Evolutionary conservation across 2,888 invertebrate species (phyloP).

Genomic region (Sepioteuthis lessoniana): DNA sequence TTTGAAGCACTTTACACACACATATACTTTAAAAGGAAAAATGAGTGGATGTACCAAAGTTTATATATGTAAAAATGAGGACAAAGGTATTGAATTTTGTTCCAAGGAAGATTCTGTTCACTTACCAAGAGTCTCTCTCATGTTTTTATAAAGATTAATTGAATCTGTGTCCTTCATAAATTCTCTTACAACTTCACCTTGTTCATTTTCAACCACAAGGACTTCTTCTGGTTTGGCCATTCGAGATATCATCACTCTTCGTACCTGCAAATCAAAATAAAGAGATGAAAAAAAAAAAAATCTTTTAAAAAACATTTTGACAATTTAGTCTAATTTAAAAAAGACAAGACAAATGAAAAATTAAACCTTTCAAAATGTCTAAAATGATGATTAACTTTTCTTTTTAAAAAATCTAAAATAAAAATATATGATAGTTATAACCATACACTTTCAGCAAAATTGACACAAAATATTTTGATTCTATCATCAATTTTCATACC

Average conservation of each 20-base stretch:
- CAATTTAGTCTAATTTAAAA: neutral
- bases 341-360: neutral
- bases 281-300: neutral
- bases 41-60: no score
- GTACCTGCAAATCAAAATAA: conserved; percentile 78
- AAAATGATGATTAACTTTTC: neutral
- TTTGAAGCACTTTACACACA: no score
- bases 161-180: conserved; percentile 99
- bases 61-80: no score
- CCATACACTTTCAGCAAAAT: no score
- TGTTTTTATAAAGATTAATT: conserved; percentile 98
- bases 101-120: neutral
- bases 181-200: conserved; percentile 98
- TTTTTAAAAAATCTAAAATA: no score
- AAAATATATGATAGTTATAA: no score
- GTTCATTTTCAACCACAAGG: conserved; percentile 98
- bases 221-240: conserved; percentile 99
- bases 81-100: no score
- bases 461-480: no score
- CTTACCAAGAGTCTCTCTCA: conserved; percentile 84
- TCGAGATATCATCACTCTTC: conserved; percentile 98
- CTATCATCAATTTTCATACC: no score
- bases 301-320: neutral
- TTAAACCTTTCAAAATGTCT: neutral
- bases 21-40: no score